Conservation (phyloP, 2,797 vertebrate species). For the Smutsia gigantea region DNA sequence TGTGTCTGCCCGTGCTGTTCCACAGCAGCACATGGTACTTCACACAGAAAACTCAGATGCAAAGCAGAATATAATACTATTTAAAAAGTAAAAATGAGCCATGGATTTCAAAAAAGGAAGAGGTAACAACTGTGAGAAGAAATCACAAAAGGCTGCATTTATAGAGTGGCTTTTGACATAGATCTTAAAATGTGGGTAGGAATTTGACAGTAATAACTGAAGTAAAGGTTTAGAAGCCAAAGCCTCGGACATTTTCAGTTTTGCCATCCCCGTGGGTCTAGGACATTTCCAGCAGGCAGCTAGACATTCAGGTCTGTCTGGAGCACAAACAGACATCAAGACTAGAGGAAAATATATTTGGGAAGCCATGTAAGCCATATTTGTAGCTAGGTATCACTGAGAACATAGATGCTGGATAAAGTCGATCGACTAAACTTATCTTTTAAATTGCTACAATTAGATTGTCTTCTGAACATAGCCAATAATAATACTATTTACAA, state of each 20-base stretch:
- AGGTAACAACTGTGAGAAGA: background rate
- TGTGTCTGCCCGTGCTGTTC: background rate
- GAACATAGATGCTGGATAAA: background rate
- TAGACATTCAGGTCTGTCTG: background rate
- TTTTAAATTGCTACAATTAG: background rate
- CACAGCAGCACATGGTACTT: background rate
- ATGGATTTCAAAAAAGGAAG: background rate
- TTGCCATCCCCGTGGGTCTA: background rate
- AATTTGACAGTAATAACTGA: background rate
- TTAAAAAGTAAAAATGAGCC: slow-evolving; percentile 23
- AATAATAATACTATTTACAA: background rate
- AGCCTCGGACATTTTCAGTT: background rate
- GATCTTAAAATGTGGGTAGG: background rate
- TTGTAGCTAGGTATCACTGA: background rate
- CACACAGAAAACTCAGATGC: background rate
- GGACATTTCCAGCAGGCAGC: background rate
- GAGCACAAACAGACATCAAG: background rate
- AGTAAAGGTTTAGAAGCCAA: slow-evolving; percentile 19
- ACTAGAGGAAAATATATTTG: slow-evolving; percentile 7
- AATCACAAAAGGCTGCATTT: background rate
- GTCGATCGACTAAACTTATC: background rate
- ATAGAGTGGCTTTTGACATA: background rate
- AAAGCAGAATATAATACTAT: background rate
- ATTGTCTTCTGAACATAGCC: background rate
- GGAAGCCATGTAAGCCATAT: background rate